Base-by-base conservation (phyloP, 2,797 vertebrate species). In the Antennarius maculatus region DNA sequence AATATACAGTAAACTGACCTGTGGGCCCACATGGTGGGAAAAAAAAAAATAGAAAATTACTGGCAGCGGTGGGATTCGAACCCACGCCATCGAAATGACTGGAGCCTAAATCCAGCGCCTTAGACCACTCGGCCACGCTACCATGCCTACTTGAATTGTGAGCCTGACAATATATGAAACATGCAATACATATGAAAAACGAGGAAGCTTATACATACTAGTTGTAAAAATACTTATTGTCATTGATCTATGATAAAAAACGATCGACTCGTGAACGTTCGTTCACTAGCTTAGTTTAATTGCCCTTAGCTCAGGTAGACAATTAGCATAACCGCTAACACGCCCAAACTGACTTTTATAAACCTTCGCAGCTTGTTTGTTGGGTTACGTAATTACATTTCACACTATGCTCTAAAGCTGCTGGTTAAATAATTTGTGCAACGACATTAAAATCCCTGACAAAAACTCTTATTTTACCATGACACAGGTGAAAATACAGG, bases 51-150 rank as follows among this genome's bases (percentile, higher is more conserved):
- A 10, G 5, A 54, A 54, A n/a, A 12, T 9, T 37, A 16, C 7
- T 93, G 92, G 92, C 92, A 93, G 92, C 89, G 91, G 91, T 91
- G 93, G 92, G 92, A 93, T 94, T 94, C 91, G 92, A 93, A 94
- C 92, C 91, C 92, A 93, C 92, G 92, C 90, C 92, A 96, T 95
- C 96, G 96, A 96, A 97, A 95, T 96, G 96, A 98, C 96, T 98
- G 96, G 96, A 98, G 96, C 97, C 96, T 98, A 96, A 98, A 98
- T 98, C 97, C 97, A 98, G 97, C 97, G 97, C 96, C 97, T 98
- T 97, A 97, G 96, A 98, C 96, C 96, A 96, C 96, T 97, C 96
- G 96, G 96, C 96, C 96, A 98, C 96, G 95, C 96, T 97, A 97
- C 96, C 95, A 5, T 15, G 6, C 1, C 13, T 4, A 14, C 12